phyloP scores from a whole-genome alignment of 1,140 invertebrate genomes.

The Heliconius melpomene region DNA sequence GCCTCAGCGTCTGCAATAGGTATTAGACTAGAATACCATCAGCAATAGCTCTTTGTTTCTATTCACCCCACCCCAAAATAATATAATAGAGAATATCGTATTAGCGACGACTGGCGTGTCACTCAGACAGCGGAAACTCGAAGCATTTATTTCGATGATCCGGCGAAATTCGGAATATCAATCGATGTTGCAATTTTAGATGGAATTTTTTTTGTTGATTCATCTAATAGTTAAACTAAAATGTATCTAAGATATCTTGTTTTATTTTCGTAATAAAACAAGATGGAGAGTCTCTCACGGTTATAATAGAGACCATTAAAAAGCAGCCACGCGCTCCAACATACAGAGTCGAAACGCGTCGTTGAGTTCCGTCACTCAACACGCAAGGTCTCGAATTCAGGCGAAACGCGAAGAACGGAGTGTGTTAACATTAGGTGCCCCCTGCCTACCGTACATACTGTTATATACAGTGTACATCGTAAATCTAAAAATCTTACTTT shows the following conservation, averaged over 20 bases:
- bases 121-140: background rate
- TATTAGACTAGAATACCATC: background rate
- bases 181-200: conserved; percentile 3
- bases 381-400: background rate
- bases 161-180: conserved; percentile 6
- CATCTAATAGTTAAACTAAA: background rate
- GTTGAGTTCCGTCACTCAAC: too few relatives aligned
- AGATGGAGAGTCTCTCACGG: too few relatives aligned
- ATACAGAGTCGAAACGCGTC: too few relatives aligned
- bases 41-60: background rate
- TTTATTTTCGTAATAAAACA: too few relatives aligned
- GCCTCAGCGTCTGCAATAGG: conserved; percentile 1
- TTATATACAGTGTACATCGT: too few relatives aligned
- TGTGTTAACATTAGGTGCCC: background rate
- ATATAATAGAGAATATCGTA: conserved; percentile 15
- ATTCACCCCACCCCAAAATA: background rate
- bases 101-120: background rate
- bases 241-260: too few relatives aligned
- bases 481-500: too few relatives aligned
- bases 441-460: too few relatives aligned
- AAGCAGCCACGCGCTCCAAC: too few relatives aligned
- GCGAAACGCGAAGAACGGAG: background rate
- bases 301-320: too few relatives aligned
- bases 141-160: conserved; percentile 19
- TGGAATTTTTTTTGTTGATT: background rate